Percentiles rank a stretch among this genome's conserved stretches.
Conservation (phyloP, 2,113 vertebrate species). For the Pampusana beccarii region DNA sequence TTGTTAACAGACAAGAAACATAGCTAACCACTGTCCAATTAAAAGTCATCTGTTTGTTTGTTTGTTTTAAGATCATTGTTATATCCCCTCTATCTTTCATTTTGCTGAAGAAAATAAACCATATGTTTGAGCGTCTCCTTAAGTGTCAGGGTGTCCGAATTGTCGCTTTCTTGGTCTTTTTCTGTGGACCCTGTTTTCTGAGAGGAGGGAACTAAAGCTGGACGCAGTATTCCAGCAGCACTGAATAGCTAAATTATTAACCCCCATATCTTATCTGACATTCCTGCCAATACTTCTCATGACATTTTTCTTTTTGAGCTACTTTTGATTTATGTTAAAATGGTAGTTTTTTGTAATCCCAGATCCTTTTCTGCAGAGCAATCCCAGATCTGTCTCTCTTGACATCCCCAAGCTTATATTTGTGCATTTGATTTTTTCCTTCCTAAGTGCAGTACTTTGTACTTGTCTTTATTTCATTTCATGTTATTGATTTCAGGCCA, state of each 20-base stretch:
- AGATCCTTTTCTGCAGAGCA: neutral
- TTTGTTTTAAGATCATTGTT: neutral
- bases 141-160: neutral
- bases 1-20: neutral
- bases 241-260: neutral
- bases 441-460: neutral
- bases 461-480: slow-evolving; percentile 24
- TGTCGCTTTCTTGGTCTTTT: neutral
- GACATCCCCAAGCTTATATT: neutral
- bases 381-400: neutral
- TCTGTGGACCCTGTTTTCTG: neutral
- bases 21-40: neutral
- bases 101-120: neutral
- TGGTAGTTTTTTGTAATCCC: neutral
- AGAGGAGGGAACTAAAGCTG: neutral
- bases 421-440: neutral
- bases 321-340: neutral
- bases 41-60: neutral
- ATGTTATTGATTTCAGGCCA: slow-evolving; percentile 9
- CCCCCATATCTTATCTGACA: neutral
- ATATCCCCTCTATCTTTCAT: neutral
- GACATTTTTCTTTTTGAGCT: neutral
- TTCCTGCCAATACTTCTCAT: neutral
- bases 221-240: neutral
- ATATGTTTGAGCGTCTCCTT: neutral